These are phyloP conservation scores for Sceloporus tristichus DNA, from an alignment of 2,113 vertebrate genomes.

Conservation along the genomic window DNA sequence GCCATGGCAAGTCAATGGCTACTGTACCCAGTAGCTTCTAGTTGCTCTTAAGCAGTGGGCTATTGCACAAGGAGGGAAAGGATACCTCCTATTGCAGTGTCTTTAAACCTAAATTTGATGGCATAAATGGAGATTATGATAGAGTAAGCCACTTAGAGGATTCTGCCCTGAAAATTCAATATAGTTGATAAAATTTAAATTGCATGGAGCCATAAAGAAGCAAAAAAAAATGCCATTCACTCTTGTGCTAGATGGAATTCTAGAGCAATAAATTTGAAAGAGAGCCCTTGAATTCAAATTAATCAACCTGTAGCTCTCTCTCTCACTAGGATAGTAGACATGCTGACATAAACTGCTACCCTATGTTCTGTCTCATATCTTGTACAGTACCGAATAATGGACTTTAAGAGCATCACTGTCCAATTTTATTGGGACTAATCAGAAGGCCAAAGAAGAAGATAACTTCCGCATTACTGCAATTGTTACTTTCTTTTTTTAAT, in stretches of 20 bases:
- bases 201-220: not conserved
- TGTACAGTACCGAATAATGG: constrained; percentile 62
- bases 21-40: too few species aligned
- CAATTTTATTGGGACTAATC: constrained; percentile 74
- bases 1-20: too few species aligned
- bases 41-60: too few species aligned
- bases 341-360: not conserved
- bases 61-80: too few species aligned
- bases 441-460: constrained; percentile 65
- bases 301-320: not conserved
- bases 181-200: not conserved
- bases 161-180: too few species aligned
- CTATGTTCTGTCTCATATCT: constrained; percentile 50
- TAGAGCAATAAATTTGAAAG: not conserved
- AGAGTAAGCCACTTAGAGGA: too few species aligned
- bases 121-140: too few species aligned
- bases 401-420: constrained; percentile 73
- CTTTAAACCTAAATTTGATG: too few species aligned
- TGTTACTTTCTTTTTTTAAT: constrained; percentile 73
- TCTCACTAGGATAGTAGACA: not conserved
- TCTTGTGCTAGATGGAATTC: not conserved
- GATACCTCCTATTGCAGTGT: too few species aligned
- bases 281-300: not conserved
- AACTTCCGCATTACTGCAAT: constrained; percentile 73
- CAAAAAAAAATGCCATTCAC: not conserved